These are phyloP conservation scores for Myotis davidii DNA, from an alignment of 2,113 vertebrate species.

Conservation along the genomic window DNA sequence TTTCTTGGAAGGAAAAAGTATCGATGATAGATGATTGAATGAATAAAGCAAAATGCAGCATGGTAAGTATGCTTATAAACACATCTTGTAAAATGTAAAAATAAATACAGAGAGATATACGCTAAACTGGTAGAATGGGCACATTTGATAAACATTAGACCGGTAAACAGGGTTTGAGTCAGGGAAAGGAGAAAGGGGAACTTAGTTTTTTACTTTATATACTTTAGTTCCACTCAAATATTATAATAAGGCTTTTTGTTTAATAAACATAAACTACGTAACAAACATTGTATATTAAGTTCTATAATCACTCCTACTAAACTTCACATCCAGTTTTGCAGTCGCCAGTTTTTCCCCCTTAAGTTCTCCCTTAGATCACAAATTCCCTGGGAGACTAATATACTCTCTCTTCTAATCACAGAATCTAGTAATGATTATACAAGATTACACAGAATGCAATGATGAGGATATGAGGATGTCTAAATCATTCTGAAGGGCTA, in stretches of 20 bases:
- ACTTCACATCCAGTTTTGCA: not conserved
- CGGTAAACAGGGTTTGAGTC: not conserved
- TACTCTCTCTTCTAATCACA: not conserved
- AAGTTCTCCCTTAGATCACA: not conserved
- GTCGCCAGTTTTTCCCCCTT: not conserved
- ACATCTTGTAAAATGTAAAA: not conserved
- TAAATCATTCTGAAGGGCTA: not conserved
- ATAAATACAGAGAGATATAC: not conserved
- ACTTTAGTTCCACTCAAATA: not conserved
- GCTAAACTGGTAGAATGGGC: not conserved
- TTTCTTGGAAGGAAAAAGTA: not conserved
- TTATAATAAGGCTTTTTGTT: not conserved
- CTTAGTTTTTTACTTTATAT: not conserved
- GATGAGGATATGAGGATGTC: not conserved
- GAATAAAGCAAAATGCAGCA: not conserved
- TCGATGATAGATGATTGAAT: not conserved
- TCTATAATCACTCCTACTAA: not conserved
- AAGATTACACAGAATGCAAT: not conserved
- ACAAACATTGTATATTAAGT: not conserved
- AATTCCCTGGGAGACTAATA: not conserved
- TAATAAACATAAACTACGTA: not conserved
- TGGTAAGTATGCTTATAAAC: not conserved
- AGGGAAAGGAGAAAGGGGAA: not conserved
- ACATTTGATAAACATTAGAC: not conserved
- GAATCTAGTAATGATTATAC: not conserved